These are phyloP conservation scores for Pelvicachromis taeniatus DNA, from an alignment of 2,113 vertebrate species.

Conservation along the genomic window DNA sequence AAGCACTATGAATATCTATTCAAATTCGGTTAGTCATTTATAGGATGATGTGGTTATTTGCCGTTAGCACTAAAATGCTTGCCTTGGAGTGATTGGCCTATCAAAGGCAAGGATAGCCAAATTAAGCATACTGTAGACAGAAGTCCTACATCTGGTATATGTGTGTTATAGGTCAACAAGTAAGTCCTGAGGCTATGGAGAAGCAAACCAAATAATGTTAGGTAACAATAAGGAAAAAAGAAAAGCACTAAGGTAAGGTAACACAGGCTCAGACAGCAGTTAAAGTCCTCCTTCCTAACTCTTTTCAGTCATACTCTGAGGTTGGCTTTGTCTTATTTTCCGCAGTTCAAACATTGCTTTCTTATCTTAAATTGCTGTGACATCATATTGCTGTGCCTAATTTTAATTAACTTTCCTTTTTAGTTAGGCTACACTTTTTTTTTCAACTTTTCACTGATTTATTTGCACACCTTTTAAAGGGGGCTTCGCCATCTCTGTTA, in stretches of 20 bases:
- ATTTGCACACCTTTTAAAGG: background rate
- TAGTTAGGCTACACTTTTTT: background rate
- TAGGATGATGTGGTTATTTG: background rate
- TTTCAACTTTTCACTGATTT: constrained; percentile 2
- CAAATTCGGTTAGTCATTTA: background rate
- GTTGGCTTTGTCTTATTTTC: background rate
- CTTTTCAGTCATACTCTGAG: background rate
- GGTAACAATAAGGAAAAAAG: background rate
- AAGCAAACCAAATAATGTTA: background rate
- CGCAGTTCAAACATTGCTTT: constrained; percentile 4
- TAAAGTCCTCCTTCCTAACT: background rate
- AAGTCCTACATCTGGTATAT: background rate
- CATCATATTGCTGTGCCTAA: constrained; percentile 12
- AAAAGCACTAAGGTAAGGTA: background rate
- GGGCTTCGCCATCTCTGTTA: background rate
- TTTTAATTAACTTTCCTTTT: constrained; percentile 36
- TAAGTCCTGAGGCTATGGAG: background rate
- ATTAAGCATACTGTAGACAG: background rate
- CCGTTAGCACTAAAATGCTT: background rate
- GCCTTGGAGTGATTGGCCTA: background rate
- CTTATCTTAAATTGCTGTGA: constrained; percentile 38
- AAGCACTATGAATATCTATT: background rate
- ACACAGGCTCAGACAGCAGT: background rate
- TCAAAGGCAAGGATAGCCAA: background rate
- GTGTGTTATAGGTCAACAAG: background rate